Base-by-base conservation (phyloP, 2,113 vertebrate genomes). In the Pseudorectes ferrugineus region DNA sequence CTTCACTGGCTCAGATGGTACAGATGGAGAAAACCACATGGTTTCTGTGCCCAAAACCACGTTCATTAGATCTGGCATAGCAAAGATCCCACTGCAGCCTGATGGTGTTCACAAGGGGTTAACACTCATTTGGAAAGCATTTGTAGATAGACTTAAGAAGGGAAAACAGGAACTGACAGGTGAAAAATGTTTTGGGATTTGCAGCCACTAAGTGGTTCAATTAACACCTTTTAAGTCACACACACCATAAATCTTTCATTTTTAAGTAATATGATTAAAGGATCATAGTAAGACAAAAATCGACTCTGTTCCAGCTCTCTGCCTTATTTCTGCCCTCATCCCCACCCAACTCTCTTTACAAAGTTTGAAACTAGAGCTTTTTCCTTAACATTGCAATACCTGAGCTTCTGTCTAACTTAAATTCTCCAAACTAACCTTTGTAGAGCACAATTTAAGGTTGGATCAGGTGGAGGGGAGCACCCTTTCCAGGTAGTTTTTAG, bases 141-240 rank as follows among this genome's bases (percentile, higher is more conserved):
- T 78, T 76, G 31, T 25, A 82, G 52, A n/a, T 15, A 82, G 62
- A 89, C 36, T 58, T 35, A 74, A 35, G 51, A 70, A 10, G 16
- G 49, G 51, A 63, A 92, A 95, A 86, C 49, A 88, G 57, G 43
- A 93, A 89, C 62, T 92, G 91, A 92, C 85, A 95, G 61, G 73
- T 78, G 76, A 96, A 96, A 94, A 96, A 92, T 49, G 59, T 63
- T 89, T 87, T 57, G 77, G 71, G 86, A 91, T 95, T 92, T 94
- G 40, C 78, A 93, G 67, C 33, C 57, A 87, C 61, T 95, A 95
- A 97, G 77, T 85, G 59, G 85, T 79, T 95, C 95, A 96, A 95
- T 96, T 96, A 97, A 88, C 95, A 94, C 71, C 80, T 95, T 90
- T 84, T 94, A 96, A 93, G 72, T 89, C 71, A 95, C 78, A 92